Base-by-base conservation (phyloP, 2,797 vertebrate species). In the Typhlichthys eigenmanni region DNA sequence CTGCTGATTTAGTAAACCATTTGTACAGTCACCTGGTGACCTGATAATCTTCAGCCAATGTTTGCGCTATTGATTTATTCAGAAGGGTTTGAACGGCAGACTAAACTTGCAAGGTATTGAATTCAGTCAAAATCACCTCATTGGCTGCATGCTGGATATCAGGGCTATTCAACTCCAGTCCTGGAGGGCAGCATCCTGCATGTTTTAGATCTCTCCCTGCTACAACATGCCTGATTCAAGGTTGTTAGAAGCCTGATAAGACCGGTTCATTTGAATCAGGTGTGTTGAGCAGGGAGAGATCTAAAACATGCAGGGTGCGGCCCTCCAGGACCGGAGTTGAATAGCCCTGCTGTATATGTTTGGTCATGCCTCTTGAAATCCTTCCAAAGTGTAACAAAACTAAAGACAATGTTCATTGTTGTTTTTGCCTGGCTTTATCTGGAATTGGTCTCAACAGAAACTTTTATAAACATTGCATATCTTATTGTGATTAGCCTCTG, bases 61-160 rank as follows among this genome's bases (percentile, higher is more conserved):
- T 83, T 75, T 76, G 62, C 56, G 80, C 70, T 59, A 62, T 29
- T 6, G n/a, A 68, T 52, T 76, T 34, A 62, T 63, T 24, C 24
- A 3, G 24, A 24, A 24, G 34, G 43, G 24, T 24, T 56, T 46
- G 55, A 47, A 64, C 47, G n/a, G 11, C 56, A 76, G 74, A 60
- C 67, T 62, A 38, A 67, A 80, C 53, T 71, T 47, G 54, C 32
- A n/a, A 46, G 7, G 19, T 13, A 58, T 58, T 32, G 2, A 64
- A 63, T 69, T 71, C 34, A 13, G 24, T 50, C 38, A 17, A 48
- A 34, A 32, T 29, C 45, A 63, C 46, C 62, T 63, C 6, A 2
- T 34, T 9, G 10, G n/a, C 53, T 55, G 46, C 60, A 32, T 24
- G 24, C 24, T 24, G 19, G 19, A 19, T 19, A 19, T 19, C 19